Evolutionary conservation across 92 coral and sea anemone genomes (phyloP).

Genomic region (Palythoa caribaeorum): DNA sequence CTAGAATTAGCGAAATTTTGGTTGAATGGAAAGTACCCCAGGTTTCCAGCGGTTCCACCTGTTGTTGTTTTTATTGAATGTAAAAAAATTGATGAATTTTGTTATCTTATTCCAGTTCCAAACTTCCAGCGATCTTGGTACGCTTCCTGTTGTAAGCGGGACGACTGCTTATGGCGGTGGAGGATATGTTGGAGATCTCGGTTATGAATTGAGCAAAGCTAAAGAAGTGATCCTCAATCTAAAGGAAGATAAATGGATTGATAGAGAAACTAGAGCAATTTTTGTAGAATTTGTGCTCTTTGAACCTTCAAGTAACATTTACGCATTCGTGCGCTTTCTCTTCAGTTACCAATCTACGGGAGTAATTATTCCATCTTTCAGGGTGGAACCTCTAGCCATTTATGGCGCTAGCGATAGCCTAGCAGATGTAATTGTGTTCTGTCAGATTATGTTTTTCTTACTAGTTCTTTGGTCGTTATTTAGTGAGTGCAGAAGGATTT

Average conservation of each 20-base stretch:
- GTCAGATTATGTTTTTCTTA: slow-evolving; percentile 61
- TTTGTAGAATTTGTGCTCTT: slow-evolving; percentile 48
- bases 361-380: slow-evolving; percentile 53
- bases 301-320: slow-evolving; percentile 57
- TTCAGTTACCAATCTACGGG: slow-evolving; percentile 83
- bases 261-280: slow-evolving; percentile 43
- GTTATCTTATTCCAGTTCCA: slow-evolving; percentile 12
- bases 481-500: slow-evolving; percentile 55
- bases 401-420: slow-evolving; percentile 63
- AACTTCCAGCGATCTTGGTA: slow-evolving; percentile 25
- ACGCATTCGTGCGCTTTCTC: slow-evolving; percentile 67
- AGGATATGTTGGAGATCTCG: slow-evolving; percentile 41
- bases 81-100: too few species aligned
- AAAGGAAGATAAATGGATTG: slow-evolving; percentile 45
- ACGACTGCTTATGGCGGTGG: slow-evolving; percentile 40
- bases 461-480: slow-evolving; percentile 46
- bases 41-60: too few species aligned
- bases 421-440: slow-evolving; percentile 51
- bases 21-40: too few species aligned
- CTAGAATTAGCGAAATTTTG: too few species aligned
- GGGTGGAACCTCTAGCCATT: slow-evolving; percentile 75
- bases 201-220: slow-evolving; percentile 42
- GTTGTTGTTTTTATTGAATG: too few species aligned
- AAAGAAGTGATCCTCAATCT: slow-evolving; percentile 32
- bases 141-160: slow-evolving; percentile 15